A percentile compares a stretch with the other conserved stretches of the same genome.
Conservation (phyloP, 2,888 invertebrate species). For the Empis livida region DNA sequence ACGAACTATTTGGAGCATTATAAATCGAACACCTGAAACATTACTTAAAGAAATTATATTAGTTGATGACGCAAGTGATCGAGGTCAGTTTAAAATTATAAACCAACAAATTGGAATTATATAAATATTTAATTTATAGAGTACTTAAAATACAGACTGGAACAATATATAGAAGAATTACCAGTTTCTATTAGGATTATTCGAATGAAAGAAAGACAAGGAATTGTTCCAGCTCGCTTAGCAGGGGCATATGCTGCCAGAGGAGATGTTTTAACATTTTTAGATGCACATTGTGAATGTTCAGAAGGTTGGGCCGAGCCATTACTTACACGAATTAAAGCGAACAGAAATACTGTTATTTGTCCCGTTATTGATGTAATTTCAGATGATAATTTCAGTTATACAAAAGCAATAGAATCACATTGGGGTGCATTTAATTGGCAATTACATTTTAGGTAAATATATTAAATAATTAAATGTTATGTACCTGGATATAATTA, state of each 20-base stretch:
- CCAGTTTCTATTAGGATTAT: slow-evolving; percentile 50
- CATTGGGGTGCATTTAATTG: slow-evolving; percentile 99
- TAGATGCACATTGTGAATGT: slow-evolving; percentile 98
- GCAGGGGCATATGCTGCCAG: slow-evolving; percentile 58
- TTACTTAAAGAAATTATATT: slow-evolving; percentile 74
- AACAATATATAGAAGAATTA: slow-evolving; percentile 50
- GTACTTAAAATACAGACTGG: slow-evolving; percentile 49
- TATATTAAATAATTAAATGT: too few relatives aligned
- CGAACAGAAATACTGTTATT: slow-evolving; percentile 27
- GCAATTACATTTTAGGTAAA: slow-evolving; percentile 70
- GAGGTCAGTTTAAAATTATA: slow-evolving; percentile 43
- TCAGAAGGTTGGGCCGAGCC: slow-evolving; percentile 67
- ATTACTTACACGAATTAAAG: slow-evolving; percentile 43
- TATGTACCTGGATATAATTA: not conserved
- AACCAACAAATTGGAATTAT: not conserved
- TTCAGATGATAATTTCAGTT: slow-evolving; percentile 90
- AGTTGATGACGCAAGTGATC: slow-evolving; percentile 79
- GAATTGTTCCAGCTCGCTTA: slow-evolving; percentile 70
- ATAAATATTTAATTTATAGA: slow-evolving; percentile 30
- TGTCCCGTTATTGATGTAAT: slow-evolving; percentile 84
- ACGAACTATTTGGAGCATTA: slow-evolving; percentile 87
- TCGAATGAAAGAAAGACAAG: slow-evolving; percentile 53
- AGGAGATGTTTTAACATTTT: slow-evolving; percentile 75
- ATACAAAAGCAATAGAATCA: slow-evolving; percentile 77
- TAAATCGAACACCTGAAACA: slow-evolving; percentile 67